Percentiles rank a stretch among this genome's conserved stretches.
Conservation (phyloP, 2,113 vertebrate genomes). For the Abramis brama region DNA sequence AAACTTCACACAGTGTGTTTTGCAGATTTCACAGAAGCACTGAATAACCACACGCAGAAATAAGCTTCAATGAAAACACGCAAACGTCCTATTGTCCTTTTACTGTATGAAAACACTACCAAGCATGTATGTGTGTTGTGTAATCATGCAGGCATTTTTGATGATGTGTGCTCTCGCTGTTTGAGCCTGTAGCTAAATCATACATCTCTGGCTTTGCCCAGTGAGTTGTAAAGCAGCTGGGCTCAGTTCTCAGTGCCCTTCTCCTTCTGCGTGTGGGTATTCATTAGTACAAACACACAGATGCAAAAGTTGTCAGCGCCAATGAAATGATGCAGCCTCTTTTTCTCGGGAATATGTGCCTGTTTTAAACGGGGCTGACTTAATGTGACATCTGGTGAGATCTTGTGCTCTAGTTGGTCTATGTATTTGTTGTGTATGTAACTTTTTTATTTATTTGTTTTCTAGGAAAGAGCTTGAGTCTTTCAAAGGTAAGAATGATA, state of each 20-base stretch:
- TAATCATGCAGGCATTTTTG: constrained; percentile 8
- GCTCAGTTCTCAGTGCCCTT: neutral
- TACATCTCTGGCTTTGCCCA: constrained; percentile 24
- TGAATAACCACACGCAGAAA: neutral
- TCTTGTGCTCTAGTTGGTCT: neutral
- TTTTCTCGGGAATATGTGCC: neutral
- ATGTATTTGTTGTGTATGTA: neutral
- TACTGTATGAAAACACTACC: neutral
- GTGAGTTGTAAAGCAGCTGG: constrained; percentile 43
- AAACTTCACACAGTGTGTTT: neutral
- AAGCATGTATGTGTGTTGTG: neutral
- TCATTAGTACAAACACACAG: constrained; percentile 18
- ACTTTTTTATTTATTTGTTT: constrained; percentile 53
- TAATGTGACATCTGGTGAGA: constrained; percentile 14
- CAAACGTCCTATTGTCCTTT: neutral
- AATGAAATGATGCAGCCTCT: neutral
- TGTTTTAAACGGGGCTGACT: constrained; percentile 4
- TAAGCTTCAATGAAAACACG: neutral
- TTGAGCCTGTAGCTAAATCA: constrained; percentile 30
- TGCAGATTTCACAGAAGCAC: constrained; percentile 12
- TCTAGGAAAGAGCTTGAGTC: constrained; percentile 88
- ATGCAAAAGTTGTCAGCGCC: constrained; percentile 8
- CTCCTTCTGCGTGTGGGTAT: constrained; percentile 21
- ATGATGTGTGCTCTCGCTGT: constrained; percentile 7
- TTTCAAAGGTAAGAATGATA: constrained; percentile 85